A percentile compares a stretch with the other conserved stretches of the same genome.
Evolutionary conservation across 2,888 invertebrate genomes (phyloP).

Genomic region (Drosophila stalkeri): DNA sequence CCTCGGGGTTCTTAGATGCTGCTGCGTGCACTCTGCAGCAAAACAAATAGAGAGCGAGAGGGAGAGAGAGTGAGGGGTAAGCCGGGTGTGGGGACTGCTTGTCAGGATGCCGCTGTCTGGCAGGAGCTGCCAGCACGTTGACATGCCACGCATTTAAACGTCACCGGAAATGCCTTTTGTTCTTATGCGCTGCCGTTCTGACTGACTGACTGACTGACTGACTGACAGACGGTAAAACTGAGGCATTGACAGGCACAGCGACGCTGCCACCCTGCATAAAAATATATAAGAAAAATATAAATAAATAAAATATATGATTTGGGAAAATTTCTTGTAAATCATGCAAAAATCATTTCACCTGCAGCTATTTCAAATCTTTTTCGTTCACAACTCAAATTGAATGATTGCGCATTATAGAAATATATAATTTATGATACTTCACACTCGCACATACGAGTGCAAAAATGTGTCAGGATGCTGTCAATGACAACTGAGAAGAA

Average conservation of each 20-base stretch:
- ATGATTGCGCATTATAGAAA: conserved; percentile 64
- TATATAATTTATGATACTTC: conserved; percentile 70
- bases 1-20: conserved; percentile 46
- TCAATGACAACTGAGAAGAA: conserved; percentile 66
- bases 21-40: conserved; percentile 34
- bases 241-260: conserved; percentile 35
- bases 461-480: conserved; percentile 53
- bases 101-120: conserved; percentile 76
- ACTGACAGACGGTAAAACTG: conserved; percentile 43
- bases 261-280: conserved; percentile 22
- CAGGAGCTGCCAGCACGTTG: conserved; percentile 69
- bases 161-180: conserved; percentile 73
- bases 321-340: conserved; percentile 45
- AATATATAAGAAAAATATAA: conserved; percentile 24
- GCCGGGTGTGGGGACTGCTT: conserved; percentile 16
- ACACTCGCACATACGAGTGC: conserved; percentile 43
- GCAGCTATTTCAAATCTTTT: conserved; percentile 1
- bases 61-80: background rate
- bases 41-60: conserved; percentile 29
- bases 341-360: conserved; percentile 53
- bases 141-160: conserved; percentile 80
- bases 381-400: conserved; percentile 22
- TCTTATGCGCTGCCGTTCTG: conserved; percentile 40
- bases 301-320: conserved; percentile 11
- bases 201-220: conserved; percentile 30